These are phyloP conservation scores for Pachyseris speciosa DNA, from an alignment of 64 coral and sea anemone species.

Conservation along the genomic window DNA sequence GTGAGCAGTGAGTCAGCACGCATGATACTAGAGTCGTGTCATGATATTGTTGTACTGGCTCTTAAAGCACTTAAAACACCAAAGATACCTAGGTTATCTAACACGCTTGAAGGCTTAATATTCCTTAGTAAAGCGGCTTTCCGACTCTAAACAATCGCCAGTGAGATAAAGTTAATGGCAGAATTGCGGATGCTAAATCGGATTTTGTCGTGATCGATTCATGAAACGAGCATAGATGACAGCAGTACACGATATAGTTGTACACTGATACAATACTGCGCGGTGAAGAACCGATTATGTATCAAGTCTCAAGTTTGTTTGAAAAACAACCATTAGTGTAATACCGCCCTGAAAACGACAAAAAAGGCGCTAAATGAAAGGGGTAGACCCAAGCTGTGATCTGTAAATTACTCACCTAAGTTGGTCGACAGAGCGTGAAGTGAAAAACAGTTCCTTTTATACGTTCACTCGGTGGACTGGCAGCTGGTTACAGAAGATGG, in stretches of 20 bases:
- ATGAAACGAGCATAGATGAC: not conserved
- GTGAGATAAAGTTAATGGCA: not conserved
- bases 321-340: not conserved
- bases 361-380: not conserved
- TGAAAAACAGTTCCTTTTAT: not conserved
- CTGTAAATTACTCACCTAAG: not conserved
- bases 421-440: not conserved
- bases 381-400: not conserved
- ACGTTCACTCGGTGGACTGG: not conserved
- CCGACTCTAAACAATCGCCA: too few relatives aligned
- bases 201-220: not conserved
- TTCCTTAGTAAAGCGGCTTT: not conserved
- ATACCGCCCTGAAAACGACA: not conserved
- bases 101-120: not conserved
- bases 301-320: not conserved
- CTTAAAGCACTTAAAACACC: not conserved
- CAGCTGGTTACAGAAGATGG: not conserved
- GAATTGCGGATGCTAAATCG: not conserved
- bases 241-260: not conserved
- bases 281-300: not conserved
- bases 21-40: not conserved
- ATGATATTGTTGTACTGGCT: not conserved
- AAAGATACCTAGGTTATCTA: not conserved
- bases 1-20: not conserved
- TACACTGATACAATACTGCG: not conserved